phyloP scores from a whole-genome alignment of 53 echinoderm and acorn worm species.

The Patiria pectinifera region DNA sequence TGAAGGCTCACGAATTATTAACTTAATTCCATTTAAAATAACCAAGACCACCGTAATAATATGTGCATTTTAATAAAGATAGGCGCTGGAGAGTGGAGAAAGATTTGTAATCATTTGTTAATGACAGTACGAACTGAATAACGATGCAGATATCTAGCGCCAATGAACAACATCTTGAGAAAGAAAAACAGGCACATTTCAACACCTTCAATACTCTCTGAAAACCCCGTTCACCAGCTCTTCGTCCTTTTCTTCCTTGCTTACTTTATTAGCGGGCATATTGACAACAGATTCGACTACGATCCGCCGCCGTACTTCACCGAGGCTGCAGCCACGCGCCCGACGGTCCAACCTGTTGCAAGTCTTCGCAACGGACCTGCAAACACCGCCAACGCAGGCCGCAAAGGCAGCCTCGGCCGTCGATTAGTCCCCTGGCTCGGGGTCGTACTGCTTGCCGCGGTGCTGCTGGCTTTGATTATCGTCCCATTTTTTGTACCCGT shows the following conservation, averaged over 20 bases:
- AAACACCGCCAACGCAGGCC: background rate
- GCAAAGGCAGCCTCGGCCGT: background rate
- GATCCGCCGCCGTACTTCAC: constrained; percentile 9
- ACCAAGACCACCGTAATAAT: too few relatives aligned
- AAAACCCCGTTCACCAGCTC: background rate
- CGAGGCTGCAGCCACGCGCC: background rate
- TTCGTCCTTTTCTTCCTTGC: background rate
- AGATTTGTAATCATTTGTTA: too few relatives aligned
- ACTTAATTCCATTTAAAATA: too few relatives aligned
- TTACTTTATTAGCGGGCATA: background rate
- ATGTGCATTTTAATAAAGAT: too few relatives aligned
- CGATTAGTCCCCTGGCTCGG: background rate
- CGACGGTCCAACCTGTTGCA: background rate
- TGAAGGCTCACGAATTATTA: too few relatives aligned
- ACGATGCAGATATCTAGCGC: too few relatives aligned
- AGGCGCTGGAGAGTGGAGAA: too few relatives aligned
- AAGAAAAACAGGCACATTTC: too few relatives aligned
- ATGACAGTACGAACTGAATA: too few relatives aligned
- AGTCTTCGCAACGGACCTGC: background rate
- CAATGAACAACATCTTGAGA: too few relatives aligned
- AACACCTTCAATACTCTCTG: too few relatives aligned
- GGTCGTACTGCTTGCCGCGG: background rate
- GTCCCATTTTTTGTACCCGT: background rate
- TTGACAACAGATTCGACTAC: background rate
- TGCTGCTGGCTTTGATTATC: background rate